These are phyloP conservation scores for Drosophila melanosoma DNA, from an alignment of 2,888 invertebrate genomes.

Conservation along the genomic window DNA sequence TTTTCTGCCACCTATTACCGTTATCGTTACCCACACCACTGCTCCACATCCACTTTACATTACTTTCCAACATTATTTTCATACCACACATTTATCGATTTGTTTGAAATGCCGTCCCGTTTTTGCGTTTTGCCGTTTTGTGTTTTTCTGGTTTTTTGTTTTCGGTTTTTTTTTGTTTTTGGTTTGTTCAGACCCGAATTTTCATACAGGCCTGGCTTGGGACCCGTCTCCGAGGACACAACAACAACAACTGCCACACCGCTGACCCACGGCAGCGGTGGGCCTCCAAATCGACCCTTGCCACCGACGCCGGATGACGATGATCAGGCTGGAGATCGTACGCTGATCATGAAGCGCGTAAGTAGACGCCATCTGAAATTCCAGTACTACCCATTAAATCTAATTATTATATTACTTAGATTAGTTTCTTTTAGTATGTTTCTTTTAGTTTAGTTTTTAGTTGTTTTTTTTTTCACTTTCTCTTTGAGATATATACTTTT, in stretches of 20 bases:
- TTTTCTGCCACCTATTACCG: slow-evolving; percentile 43
- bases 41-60: not conserved
- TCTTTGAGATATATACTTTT: slow-evolving; percentile 47
- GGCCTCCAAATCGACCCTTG: slow-evolving; percentile 95
- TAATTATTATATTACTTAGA: slow-evolving; percentile 21
- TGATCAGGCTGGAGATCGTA: slow-evolving; percentile 92
- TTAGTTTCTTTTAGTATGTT: slow-evolving; percentile 46
- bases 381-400: slow-evolving; percentile 1
- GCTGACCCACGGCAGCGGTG: slow-evolving; percentile 86
- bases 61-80: slow-evolving; percentile 23
- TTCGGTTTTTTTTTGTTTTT: slow-evolving; percentile 61
- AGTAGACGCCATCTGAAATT: slow-evolving; percentile 84
- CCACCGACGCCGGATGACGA: slow-evolving; percentile 98
- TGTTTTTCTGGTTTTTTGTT: slow-evolving; percentile 52
- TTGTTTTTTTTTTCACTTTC: slow-evolving; percentile 24
- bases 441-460: slow-evolving; percentile 39
- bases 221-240: slow-evolving; percentile 87
- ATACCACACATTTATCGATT: slow-evolving; percentile 13
- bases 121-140: slow-evolving; percentile 53
- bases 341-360: slow-evolving; percentile 96
- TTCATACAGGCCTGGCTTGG: slow-evolving; percentile 91
- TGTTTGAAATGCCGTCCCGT: slow-evolving; percentile 47
- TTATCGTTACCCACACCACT: slow-evolving; percentile 18
- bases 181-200: slow-evolving; percentile 90
- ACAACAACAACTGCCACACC: slow-evolving; percentile 68